Conservation (phyloP, 2,113 vertebrate species). For the Cephalophus harveyi region DNA sequence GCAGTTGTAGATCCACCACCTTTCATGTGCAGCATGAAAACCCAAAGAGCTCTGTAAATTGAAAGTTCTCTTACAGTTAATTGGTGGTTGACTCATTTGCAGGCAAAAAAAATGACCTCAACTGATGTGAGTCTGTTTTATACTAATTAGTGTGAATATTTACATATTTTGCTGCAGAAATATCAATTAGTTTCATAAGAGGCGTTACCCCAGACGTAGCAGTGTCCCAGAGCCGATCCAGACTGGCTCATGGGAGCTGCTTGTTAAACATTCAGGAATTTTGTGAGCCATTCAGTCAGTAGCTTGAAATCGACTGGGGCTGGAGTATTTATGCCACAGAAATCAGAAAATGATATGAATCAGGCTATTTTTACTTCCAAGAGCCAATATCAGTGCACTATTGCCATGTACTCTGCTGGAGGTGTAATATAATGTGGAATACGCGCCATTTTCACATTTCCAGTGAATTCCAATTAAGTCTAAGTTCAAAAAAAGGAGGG, state of each 20-base stretch:
- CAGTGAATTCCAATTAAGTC: neutral
- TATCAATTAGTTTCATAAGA: conserved; percentile 40
- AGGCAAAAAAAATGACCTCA: conserved; percentile 52
- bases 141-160: conserved; percentile 46
- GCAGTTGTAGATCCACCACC: neutral
- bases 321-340: neutral
- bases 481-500: neutral
- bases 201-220: neutral
- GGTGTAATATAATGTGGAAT: neutral
- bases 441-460: neutral
- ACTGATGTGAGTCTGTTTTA: neutral
- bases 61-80: conserved; percentile 21
- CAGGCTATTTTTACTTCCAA: neutral
- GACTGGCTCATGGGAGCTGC: neutral
- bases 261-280: conserved; percentile 20
- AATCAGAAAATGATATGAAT: neutral
- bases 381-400: neutral
- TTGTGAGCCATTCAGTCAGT: neutral
- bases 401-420: neutral
- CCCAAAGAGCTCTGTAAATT: neutral
- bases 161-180: conserved; percentile 31
- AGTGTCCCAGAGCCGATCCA: neutral
- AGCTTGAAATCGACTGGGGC: neutral
- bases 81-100: conserved; percentile 28
- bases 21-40: neutral